phyloP scores from a whole-genome alignment of 2,888 invertebrate species.

The Platycheirus rosarum region DNA sequence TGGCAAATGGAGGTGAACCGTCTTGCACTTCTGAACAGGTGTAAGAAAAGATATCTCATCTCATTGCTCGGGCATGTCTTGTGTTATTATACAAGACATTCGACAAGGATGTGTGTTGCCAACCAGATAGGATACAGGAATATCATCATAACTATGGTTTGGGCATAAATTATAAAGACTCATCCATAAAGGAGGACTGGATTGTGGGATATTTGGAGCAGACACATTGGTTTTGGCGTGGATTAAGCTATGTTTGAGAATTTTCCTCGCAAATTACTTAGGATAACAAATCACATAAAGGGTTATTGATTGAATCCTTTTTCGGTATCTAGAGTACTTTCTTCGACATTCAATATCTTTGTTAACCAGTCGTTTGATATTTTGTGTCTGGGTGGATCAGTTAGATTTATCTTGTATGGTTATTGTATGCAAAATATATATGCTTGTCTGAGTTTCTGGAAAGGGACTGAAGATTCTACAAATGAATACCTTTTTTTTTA shows the following conservation, averaged over 20 bases:
- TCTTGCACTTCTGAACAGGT: constrained; percentile 43
- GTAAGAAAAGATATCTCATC: constrained; percentile 53
- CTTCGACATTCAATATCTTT: background rate
- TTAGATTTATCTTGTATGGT: too few relatives aligned
- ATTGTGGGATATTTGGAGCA: background rate
- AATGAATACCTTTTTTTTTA: too few relatives aligned
- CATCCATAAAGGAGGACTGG: background rate
- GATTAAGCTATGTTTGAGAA: constrained; percentile 16
- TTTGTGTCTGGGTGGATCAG: too few relatives aligned
- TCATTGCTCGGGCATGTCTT: constrained; percentile 49
- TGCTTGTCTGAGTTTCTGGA: too few relatives aligned
- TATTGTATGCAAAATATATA: too few relatives aligned
- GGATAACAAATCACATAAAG: constrained; percentile 7
- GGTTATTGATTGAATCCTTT: background rate
- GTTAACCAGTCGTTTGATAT: background rate
- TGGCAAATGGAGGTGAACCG: constrained; percentile 40
- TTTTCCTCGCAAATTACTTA: constrained; percentile 1
- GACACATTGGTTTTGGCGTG: constrained; percentile 14
- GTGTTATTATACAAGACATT: constrained; percentile 50
- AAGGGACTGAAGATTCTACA: too few relatives aligned
- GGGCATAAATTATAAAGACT: constrained; percentile 58
- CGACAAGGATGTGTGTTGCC: constrained; percentile 50
- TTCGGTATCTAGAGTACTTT: background rate
- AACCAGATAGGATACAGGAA: constrained; percentile 40
- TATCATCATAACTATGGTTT: constrained; percentile 35